A percentile compares a stretch with the other conserved stretches of the same genome.
phyloP scores from a whole-genome alignment of 1,140 invertebrate species.

The Agrypnia vestita region DNA sequence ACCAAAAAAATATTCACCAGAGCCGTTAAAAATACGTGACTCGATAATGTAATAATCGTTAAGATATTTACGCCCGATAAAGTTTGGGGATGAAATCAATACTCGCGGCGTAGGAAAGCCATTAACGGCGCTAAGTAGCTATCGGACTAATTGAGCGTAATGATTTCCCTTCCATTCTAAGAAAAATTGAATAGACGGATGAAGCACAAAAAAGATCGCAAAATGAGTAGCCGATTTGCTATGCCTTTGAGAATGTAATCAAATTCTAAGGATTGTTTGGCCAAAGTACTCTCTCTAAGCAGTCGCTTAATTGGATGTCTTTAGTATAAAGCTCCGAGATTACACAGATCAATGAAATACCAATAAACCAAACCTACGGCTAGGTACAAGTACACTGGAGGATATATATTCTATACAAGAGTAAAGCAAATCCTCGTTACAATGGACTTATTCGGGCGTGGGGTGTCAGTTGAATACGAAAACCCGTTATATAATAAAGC shows the following conservation, averaged over 20 bases:
- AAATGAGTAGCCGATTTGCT: not conserved
- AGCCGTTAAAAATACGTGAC: too few species aligned
- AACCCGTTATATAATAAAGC: too few species aligned
- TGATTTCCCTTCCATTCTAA: not conserved
- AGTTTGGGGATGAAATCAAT: conserved; percentile 15
- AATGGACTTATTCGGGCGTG: too few species aligned
- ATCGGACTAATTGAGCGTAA: conserved; percentile 17
- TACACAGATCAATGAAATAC: not conserved
- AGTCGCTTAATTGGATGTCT: not conserved
- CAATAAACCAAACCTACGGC: too few species aligned
- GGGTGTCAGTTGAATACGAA: too few species aligned
- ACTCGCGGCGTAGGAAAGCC: not conserved
- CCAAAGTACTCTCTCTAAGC: not conserved
- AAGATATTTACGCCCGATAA: not conserved
- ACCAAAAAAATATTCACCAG: too few species aligned
- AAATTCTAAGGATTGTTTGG: not conserved
- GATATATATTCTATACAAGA: too few species aligned
- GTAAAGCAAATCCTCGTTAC: too few species aligned
- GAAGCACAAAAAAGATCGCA: not conserved
- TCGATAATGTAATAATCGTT: too few species aligned
- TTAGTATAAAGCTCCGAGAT: not conserved
- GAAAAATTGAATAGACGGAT: conserved; percentile 7
- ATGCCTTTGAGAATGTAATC: not conserved
- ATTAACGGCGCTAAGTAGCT: not conserved
- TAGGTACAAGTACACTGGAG: too few species aligned